A percentile compares a stretch with the other conserved stretches of the same genome.
Conservation (phyloP, 2,797 vertebrate genomes). For the Tragelaphus eurycerus region DNA sequence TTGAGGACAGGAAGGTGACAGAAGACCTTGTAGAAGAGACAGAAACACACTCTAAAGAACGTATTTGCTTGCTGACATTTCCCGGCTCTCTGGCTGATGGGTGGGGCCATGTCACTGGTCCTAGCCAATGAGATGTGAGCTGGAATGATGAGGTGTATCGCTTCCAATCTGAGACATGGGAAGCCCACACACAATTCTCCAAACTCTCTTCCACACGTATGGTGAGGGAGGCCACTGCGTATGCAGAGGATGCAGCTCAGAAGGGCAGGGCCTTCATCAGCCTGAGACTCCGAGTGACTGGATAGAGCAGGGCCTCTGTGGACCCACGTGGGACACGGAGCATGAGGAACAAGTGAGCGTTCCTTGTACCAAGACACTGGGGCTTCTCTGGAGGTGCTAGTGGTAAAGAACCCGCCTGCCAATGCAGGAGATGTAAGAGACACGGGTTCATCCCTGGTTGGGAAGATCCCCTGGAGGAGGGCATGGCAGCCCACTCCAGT, state of each 20-base stretch:
- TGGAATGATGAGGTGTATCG: neutral
- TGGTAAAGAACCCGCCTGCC: neutral
- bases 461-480: neutral
- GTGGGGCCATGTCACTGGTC: neutral
- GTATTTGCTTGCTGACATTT: neutral
- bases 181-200: neutral
- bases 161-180: neutral
- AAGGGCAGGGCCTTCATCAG: neutral
- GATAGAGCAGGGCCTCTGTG: neutral
- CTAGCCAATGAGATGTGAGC: neutral
- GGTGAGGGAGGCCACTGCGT: neutral
- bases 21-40: neutral
- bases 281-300: too few species aligned
- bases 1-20: neutral
- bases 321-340: neutral
- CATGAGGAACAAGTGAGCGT: neutral
- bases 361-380: neutral
- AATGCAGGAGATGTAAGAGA: fast-evolving
- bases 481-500: fast-evolving
- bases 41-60: neutral
- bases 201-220: neutral
- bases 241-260: neutral
- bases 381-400: fast-evolving
- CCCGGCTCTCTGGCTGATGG: neutral
- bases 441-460: fast-evolving